phyloP scores from a whole-genome alignment of 2,888 invertebrate genomes.

The Pilophorus perplexus region DNA sequence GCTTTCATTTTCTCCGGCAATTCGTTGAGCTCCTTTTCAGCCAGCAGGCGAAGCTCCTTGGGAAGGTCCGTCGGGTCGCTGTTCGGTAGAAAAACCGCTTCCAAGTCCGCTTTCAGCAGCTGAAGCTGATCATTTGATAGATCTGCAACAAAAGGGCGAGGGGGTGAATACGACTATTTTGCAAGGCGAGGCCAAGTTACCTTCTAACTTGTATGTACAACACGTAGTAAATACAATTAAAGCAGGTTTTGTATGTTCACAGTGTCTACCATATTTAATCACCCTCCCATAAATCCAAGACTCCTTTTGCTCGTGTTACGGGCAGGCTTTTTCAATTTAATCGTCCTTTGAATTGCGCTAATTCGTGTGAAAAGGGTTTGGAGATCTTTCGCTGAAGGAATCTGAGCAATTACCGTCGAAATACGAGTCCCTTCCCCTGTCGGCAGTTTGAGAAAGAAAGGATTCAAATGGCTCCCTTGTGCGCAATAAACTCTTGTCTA shows the following conservation, averaged over 20 bases:
- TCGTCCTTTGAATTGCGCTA: no score
- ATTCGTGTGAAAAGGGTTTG: no score
- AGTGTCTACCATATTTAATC: no score
- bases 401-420: conserved; percentile 13
- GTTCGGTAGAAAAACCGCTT: conserved; percentile 46
- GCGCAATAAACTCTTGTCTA: conserved; percentile 10
- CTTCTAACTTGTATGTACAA: no score
- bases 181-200: no score
- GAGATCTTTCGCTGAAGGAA: neutral
- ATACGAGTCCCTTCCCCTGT: conserved; percentile 14
- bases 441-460: conserved; percentile 9
- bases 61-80: conserved; percentile 50
- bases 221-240: no score
- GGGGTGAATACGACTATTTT: no score
- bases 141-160: conserved; percentile 30
- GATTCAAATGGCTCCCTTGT: conserved; percentile 16
- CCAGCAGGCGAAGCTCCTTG: conserved; percentile 51
- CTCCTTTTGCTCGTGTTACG: no score
- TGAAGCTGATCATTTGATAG: conserved; percentile 43
- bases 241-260: no score
- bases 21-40: conserved; percentile 49
- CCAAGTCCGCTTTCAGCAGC: conserved; percentile 44
- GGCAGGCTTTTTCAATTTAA: no score
- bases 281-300: no score
- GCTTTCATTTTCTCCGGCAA: conserved; percentile 46